phyloP scores from a whole-genome alignment of 2,797 vertebrate genomes.

The Myotis planiceps region DNA sequence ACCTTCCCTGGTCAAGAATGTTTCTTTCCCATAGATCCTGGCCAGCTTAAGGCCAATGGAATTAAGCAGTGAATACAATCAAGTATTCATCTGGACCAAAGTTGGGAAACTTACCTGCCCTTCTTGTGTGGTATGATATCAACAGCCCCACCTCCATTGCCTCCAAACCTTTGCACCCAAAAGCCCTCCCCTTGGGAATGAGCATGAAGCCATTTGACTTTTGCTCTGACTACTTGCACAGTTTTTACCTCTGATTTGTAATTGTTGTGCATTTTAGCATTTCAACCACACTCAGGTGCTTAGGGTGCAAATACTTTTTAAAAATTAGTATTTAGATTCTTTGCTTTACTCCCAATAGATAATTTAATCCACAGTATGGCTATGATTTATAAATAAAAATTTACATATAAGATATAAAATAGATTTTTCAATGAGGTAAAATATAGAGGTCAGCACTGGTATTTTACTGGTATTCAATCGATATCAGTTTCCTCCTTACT shows the following conservation, averaged over 20 bases:
- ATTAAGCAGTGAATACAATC: neutral
- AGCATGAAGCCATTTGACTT: conserved; percentile 12
- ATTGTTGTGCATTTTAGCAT: neutral
- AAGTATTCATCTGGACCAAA: neutral
- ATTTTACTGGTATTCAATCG: neutral
- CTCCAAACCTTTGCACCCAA: neutral
- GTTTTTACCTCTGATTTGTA: neutral
- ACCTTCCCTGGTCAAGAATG: neutral
- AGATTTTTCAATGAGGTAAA: neutral
- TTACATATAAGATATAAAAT: neutral
- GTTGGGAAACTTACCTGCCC: neutral
- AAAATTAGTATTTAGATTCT: neutral
- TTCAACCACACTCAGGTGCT: neutral
- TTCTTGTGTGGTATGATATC: neutral
- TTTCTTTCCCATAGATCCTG: neutral
- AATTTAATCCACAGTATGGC: neutral
- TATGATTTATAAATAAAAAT: neutral
- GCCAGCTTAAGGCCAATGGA: neutral
- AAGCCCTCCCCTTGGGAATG: neutral
- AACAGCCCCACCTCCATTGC: neutral
- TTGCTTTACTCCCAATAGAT: neutral
- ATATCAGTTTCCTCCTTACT: neutral
- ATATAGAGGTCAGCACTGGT: neutral
- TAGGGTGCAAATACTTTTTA: neutral
- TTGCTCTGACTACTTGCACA: neutral